A percentile compares a stretch with the other conserved stretches of the same genome.
phyloP scores from a whole-genome alignment of 2,888 invertebrate genomes.

The Tetanocera ferruginea region DNA sequence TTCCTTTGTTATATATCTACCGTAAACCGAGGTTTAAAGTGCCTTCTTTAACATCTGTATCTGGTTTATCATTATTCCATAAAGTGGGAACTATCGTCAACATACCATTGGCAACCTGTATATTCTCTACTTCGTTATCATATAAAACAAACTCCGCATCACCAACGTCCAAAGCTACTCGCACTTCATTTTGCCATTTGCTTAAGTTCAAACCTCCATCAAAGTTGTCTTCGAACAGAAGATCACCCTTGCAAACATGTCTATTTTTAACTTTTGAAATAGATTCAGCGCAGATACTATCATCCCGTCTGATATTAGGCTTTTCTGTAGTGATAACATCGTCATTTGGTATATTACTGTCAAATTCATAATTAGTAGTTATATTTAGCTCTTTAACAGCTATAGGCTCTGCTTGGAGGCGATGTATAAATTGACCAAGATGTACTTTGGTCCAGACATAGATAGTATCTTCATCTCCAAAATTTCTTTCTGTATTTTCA shows the following conservation, averaged over 20 bases:
- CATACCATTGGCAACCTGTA: conserved; percentile 57
- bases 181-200: conserved; percentile 75
- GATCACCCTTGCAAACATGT: conserved; percentile 70
- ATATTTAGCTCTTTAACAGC: conserved; percentile 38
- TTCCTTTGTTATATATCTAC: conserved; percentile 49
- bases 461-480: conserved; percentile 73
- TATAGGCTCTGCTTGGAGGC: conserved; percentile 48
- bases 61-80: conserved; percentile 54
- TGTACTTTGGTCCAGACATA: conserved; percentile 76
- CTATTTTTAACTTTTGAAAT: conserved; percentile 41
- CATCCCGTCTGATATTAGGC: background rate
- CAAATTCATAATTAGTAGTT: background rate
- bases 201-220: conserved; percentile 66
- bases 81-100: conserved; percentile 68
- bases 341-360: background rate
- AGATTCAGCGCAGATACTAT: conserved; percentile 37
- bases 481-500: conserved; percentile 66
- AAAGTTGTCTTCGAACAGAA: conserved; percentile 78
- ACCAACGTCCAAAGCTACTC: conserved; percentile 71
- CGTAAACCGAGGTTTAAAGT: conserved; percentile 65
- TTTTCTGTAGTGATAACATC: background rate
- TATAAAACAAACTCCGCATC: conserved; percentile 72
- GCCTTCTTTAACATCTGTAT: conserved; percentile 58
- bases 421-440: conserved; percentile 70
- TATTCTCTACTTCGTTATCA: conserved; percentile 61